Base-by-base conservation (phyloP, 2,113 vertebrate species). In the Bothrops jararaca region DNA sequence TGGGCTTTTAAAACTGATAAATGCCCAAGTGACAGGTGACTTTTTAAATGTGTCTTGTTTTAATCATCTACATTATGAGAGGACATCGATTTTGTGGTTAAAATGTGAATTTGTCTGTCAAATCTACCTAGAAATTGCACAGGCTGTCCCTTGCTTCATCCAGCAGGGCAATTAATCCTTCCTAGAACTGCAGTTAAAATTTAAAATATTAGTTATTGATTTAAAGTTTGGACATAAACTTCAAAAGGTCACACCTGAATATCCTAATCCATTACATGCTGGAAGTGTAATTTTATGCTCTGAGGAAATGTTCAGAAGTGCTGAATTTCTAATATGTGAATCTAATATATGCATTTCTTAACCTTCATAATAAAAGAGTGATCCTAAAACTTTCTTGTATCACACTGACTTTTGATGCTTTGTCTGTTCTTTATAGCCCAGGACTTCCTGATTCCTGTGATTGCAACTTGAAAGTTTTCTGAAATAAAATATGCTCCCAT, bases 161-260 rank as follows among this genome's bases (percentile, higher is more conserved):
- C 74, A 58, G 11, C 5, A 91, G 15, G 1, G 0, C 50, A 95
- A 94, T 20, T 93, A 89, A 91, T 95, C 93, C 1, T 93, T 58
- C 88, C 74, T 53, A 5, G 88, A 85, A 86, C 48, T 74, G 39
- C 4, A 45, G 13, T 50, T 74, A 69, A 89, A 93, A 54, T 54
- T 42, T 93, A 95, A 90, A 0, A 0, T 91, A 88, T 42, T 95
- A 94, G 39, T 4, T 86, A 24, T 56, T 91, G 13, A 20, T 94
- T 91, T 92, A 88, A 24, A 29, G 93, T 94, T 93, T 91, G 42
- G 91, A 24, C 90, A 80, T 91, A 74, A 93, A 90, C 29, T 93
- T 93, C 22, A 58, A 54, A 57, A 94, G 10, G 86, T 20, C 53
- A 93, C 54, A 60, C 1, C n/a, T 93, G 80, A 95, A 91, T 2